Percentiles rank a stretch among this genome's conserved stretches.
phyloP scores from a whole-genome alignment of 92 coral and sea anemone genomes.

The Phenganax subtilis region DNA sequence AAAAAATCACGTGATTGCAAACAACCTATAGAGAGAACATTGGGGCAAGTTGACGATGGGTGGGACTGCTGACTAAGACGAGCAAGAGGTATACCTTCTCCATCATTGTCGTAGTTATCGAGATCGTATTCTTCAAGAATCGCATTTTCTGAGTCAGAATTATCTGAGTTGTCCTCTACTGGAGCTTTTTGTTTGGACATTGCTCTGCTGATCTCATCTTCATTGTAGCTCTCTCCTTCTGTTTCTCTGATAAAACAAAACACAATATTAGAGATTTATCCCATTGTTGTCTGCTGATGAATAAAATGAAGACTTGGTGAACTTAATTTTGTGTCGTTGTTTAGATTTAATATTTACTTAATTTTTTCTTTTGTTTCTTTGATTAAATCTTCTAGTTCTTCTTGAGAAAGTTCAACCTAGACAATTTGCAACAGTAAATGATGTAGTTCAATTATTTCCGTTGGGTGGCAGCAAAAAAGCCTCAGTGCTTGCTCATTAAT shows the following conservation, averaged over 20 bases:
- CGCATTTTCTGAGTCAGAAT: constrained; percentile 25
- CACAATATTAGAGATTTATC: not conserved
- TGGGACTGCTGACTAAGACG: not conserved
- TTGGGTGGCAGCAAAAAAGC: too few relatives aligned
- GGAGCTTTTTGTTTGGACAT: not conserved
- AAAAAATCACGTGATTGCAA: too few relatives aligned
- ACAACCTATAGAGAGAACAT: not conserved
- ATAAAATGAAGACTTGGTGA: too few relatives aligned
- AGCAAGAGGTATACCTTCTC: constrained; percentile 54
- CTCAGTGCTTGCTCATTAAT: too few relatives aligned
- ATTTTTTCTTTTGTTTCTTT: constrained; percentile 81
- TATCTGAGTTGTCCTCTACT: not conserved
- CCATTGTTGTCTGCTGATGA: not conserved
- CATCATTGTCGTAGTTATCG: constrained; percentile 76
- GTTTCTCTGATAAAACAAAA: constrained; percentile 32
- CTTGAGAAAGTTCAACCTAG: constrained; percentile 81
- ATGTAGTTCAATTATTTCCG: not conserved
- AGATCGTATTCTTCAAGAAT: constrained; percentile 70
- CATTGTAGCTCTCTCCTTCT: constrained; percentile 45
- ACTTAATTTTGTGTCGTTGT: not conserved
- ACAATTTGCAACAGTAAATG: not conserved
- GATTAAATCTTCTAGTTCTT: constrained; percentile 79
- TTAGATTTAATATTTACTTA: constrained; percentile 41
- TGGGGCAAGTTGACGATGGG: not conserved
- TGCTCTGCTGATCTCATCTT: constrained; percentile 47